A percentile compares a stretch with the other conserved stretches of the same genome.
phyloP scores from a whole-genome alignment of 2,113 vertebrate species.

The Mormyrus lacerda region DNA sequence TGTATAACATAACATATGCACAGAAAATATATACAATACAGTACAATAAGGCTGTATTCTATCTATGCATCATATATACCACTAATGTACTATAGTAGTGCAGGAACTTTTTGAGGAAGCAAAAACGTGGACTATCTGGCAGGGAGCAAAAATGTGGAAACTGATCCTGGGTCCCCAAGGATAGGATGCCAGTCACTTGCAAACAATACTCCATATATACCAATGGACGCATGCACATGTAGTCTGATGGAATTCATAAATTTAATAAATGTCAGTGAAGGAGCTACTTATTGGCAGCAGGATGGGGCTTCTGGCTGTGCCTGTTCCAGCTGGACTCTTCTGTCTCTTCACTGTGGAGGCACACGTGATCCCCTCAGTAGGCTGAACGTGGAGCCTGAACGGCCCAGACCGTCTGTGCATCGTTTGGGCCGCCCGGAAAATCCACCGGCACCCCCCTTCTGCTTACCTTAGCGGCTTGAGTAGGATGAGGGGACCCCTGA shows the following conservation, averaged over 20 bases:
- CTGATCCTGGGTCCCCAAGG: too few relatives aligned
- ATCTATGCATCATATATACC: background rate
- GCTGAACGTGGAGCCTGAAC: background rate
- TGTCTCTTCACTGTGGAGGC: background rate
- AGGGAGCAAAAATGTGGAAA: too few relatives aligned
- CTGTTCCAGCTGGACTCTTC: background rate
- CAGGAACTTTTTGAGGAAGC: background rate
- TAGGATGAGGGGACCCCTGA: background rate
- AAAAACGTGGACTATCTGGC: too few relatives aligned
- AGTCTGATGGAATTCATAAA: background rate
- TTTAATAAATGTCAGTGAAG: background rate
- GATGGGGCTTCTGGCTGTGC: background rate
- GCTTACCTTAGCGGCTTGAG: background rate
- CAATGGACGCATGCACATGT: background rate
- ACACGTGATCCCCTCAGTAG: background rate
- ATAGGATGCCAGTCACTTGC: background rate
- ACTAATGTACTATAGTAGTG: background rate
- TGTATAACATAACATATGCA: background rate
- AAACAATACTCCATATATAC: background rate
- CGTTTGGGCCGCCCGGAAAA: background rate
- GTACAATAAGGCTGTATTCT: background rate
- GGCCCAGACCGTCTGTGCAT: background rate
- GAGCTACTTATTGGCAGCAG: background rate
- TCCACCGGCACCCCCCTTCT: background rate
- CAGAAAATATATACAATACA: background rate